Evolutionary conservation across 2,113 vertebrate species (phyloP).

Genomic region (Ictalurus punctatus): DNA sequence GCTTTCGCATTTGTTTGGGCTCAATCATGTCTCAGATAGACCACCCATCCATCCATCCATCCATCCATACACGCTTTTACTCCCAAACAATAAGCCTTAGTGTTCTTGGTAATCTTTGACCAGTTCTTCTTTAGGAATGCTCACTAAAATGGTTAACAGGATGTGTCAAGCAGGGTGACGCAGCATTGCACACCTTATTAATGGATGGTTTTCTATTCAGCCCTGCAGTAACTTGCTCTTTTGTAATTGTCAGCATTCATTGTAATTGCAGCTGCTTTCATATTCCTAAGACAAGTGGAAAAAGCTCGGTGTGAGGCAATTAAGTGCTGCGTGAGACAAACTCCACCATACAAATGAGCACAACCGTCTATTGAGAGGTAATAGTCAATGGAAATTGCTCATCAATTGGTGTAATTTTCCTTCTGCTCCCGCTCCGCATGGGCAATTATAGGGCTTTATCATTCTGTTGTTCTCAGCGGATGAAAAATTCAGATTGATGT

Average conservation of each 20-base stretch:
- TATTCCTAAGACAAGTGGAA: conserved; percentile 11
- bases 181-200: neutral
- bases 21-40: conserved; percentile 5
- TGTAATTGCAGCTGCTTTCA: conserved; percentile 7
- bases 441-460: neutral
- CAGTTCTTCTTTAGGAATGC: neutral
- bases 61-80: neutral
- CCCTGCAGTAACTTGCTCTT: neutral
- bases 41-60: neutral
- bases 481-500: conserved; percentile 5
- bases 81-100: neutral
- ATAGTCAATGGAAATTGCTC: conserved; percentile 21
- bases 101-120: neutral
- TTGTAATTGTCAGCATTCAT: neutral
- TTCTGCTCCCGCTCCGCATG: conserved; percentile 22
- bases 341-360: conserved; percentile 16
- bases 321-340: conserved; percentile 16
- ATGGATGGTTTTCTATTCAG: neutral
- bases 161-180: neutral
- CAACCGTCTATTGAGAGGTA: neutral
- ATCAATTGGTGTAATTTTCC: conserved; percentile 35
- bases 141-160: neutral
- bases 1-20: conserved; percentile 40
- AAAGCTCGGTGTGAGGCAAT: neutral
- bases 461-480: neutral